Base-by-base conservation (phyloP, 2,888 invertebrate genomes). In the Ectropis crepuscularia region DNA sequence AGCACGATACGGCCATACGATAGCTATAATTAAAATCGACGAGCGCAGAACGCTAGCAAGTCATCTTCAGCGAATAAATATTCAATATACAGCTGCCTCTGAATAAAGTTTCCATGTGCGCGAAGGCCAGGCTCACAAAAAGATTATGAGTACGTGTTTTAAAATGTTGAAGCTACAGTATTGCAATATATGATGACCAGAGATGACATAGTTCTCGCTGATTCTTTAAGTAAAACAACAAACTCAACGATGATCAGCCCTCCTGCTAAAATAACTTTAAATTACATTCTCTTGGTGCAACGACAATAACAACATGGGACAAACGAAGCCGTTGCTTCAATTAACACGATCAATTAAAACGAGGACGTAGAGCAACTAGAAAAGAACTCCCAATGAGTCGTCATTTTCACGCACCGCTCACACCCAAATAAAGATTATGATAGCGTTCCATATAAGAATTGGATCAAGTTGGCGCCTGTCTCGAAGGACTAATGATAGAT, bases 1-100 rank as follows among this genome's bases (percentile, higher is more conserved):
- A 71, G 72, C 73, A 70, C 74, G 75, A 77, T 80, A 75, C 75
- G 73, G 74, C 71, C 69, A 63, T 72, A 66, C 74, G 75, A 82
- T 82, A 78, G 81, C 77, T 80, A 78, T 79, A 85, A 87, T 87
- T 87, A 85, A 81, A 85, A 85, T 76, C 74, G 75, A 76, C 77
- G 70, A 74, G 71, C 75, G 75, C 74, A 75, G 68, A 78, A 75
- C 74, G 65, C 61, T 65, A 70, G 61, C 61, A 62, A 68, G 65
- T 71, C 67, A 70, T 68, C 73, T 74, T 66, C 67, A 72, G 45
- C 55, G 42, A 45, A 63, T 67, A 60, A 62, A 69, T 68, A 65
- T 61, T 67, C 49, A 57, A 41, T 57, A 60, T 64, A 63, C 63
- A 70, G 68, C 73, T 69, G 73, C 73, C 74, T 74, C 72, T 74